Evolutionary conservation across 2,888 invertebrate genomes (phyloP).

Genomic region (Zelleria hepariella): DNA sequence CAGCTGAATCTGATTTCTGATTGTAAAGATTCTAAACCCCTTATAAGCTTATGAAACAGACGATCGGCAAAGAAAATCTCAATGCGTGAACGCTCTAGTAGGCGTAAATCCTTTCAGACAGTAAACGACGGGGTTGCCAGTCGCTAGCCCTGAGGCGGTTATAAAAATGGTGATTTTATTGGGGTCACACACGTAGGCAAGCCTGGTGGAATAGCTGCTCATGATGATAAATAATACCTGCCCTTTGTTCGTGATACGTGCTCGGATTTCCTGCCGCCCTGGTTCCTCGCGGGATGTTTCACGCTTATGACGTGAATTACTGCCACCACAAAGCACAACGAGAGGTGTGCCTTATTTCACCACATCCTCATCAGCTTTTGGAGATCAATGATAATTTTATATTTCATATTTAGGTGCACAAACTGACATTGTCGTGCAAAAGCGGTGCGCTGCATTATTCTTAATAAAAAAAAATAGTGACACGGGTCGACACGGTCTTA

Average conservation of each 20-base stretch:
- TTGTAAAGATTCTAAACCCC: neutral
- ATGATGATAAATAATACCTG: slow-evolving; percentile 25
- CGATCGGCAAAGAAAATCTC: neutral
- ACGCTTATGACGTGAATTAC: neutral
- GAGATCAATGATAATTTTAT: no score
- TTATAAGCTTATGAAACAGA: neutral
- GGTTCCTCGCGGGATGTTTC: slow-evolving; percentile 15
- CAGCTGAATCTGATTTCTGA: neutral
- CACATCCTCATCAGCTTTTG: no score
- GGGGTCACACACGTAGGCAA: slow-evolving; percentile 28
- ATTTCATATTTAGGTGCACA: no score
- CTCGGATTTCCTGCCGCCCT: slow-evolving; percentile 19
- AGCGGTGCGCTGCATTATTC: no score
- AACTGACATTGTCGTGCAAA: no score
- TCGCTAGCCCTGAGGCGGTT: slow-evolving; percentile 27
- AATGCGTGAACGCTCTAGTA: neutral
- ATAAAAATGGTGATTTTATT: slow-evolving; percentile 49
- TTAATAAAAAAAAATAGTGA: no score
- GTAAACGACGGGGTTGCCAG: neutral
- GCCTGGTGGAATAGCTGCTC: slow-evolving; percentile 22
- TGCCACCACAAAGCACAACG: neutral
- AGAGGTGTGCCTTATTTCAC: neutral
- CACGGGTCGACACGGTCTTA: no score
- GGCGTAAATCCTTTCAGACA: neutral
- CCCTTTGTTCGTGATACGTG: slow-evolving; percentile 21